Evolutionary conservation across 35 echinoderm and acorn worm genomes (phyloP), one percentile per base, ranked within the genome.

Genomic region (Lytechinus variegatus): DNA sequence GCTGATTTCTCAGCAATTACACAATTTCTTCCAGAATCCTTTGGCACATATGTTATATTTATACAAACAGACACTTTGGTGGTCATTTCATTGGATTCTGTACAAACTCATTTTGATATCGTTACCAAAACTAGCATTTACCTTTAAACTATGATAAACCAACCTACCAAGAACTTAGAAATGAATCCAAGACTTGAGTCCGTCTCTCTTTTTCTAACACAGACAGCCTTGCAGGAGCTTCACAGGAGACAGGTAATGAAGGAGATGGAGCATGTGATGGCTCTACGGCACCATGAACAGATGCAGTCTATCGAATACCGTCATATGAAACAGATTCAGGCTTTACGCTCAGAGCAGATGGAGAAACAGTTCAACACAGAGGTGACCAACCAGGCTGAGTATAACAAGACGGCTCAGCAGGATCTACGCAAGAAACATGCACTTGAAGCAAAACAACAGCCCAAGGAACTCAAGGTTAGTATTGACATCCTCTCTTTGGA

Each of bases 251-350:
- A 97, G 79, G 95, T 96, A 13, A 93, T 96, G 87, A 98, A 98
- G 89, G 98, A 99, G 90, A 97, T 98, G 97, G 98, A 99, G 56
- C 98, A 99, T 58, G 96, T 95, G 56, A 99, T 99, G 98, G 96
- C 95, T 53, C 95, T 97, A 56, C 79, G 97, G 3, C 98, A 99
- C 95, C 98, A 99, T 28, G 98, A 99, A 86, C 95, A 98, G 94
- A 98, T 94, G 19, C 95, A 97, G 66, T 95, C 91, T 27, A 91
- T 99, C 86, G 98, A 99, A 58, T 96, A 97, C 86, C 91, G 87
- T 10, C 98, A 99, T 61, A 87, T 98, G 27, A 95, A 97, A 51
- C 96, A 96, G 86, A 98, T 99, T 89, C 98, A 99, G 95, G 94
- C 89, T 27, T 58, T 99, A 51, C 87, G 98, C 24, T 95, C 95